Base-by-base conservation (phyloP, 2,888 invertebrate species). In the Nomada goodeniana region DNA sequence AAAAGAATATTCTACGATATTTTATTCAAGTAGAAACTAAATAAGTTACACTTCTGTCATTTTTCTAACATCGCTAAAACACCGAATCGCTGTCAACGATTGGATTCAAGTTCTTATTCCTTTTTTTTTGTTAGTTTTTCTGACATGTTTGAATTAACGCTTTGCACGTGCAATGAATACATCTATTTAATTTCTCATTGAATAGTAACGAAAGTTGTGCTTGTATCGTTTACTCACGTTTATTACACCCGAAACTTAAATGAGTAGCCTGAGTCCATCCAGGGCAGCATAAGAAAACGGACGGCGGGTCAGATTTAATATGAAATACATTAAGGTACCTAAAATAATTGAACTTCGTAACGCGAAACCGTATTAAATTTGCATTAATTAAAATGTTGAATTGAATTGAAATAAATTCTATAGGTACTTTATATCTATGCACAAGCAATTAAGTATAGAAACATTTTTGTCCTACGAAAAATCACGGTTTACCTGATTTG, bases 221-320 rank as follows among this genome's bases (percentile, higher is more conserved):
- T 23, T 42, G 18, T 10, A 63, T 65, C 18, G 2, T 63, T 70
- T 82, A 94, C 95, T 95, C 93, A 96, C 96, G 95, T 95, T 95
- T 96, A 91, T 95, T 95, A 91, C 96, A 96, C 67, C 95, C 95
- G 86, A 95, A 95, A 89, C 95, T 94, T 79, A 94, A 93, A 78
- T 95, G 94, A 55, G 94, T 94, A 61, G 94, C 93, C 89, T 95
- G 95, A 50, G 94, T 94, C 96, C 96, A 96, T 75, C 96, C 96
- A 2, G 95, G 95, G 90, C 96, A 96, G 91, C 96, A 96, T 18
- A 88, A 79, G 77, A 91, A 91, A 76, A 88, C 86, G 26, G 90
- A 86, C 7, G 90, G 83, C 23, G 91, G 61, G 85, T 93, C 92
- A 61, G 92, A 57, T 57, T 80, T 68, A 73, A 80, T 68, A 60